A percentile compares a stretch with the other conserved stretches of the same genome.
phyloP scores from a whole-genome alignment of 35 echinoderm and acorn worm species.

The Ptychodera flava region DNA sequence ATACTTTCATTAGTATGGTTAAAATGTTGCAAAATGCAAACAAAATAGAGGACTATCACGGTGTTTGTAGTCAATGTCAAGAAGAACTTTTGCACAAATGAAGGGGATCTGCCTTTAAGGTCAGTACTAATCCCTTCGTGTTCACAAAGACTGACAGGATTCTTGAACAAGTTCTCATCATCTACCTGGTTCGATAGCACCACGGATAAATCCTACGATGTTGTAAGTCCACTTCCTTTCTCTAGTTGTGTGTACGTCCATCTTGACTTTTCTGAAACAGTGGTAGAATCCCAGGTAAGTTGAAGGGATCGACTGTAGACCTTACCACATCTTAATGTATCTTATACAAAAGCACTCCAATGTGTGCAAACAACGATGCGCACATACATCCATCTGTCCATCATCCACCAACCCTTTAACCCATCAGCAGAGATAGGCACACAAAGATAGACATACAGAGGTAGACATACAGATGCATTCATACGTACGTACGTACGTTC shows the following conservation, averaged over 20 bases:
- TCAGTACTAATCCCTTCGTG: too few species aligned
- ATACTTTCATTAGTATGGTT: too few species aligned
- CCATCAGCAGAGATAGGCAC: not conserved
- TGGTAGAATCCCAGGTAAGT: too few species aligned
- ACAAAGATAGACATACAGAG: not conserved
- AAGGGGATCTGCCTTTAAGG: too few species aligned
- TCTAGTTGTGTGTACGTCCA: slow-evolving; percentile 40
- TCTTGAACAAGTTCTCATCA: too few species aligned
- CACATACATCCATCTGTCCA: not conserved
- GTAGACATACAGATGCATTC: not conserved
- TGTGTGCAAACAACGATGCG: not conserved
- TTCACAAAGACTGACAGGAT: too few species aligned
- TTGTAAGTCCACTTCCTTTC: slow-evolving; percentile 57
- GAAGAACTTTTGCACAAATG: too few species aligned
- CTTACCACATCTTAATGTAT: not conserved
- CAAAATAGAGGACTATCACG: too few species aligned
- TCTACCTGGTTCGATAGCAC: slow-evolving; percentile 55
- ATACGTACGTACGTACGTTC: not conserved
- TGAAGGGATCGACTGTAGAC: too few species aligned
- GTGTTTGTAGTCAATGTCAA: too few species aligned
- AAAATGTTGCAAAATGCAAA: too few species aligned
- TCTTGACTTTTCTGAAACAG: slow-evolving; percentile 54
- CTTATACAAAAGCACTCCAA: too few species aligned
- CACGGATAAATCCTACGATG: slow-evolving; percentile 56
- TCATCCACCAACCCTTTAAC: not conserved